Conservation (phyloP, 2,113 vertebrate genomes). For the Rhizomys pruinosus region DNA sequence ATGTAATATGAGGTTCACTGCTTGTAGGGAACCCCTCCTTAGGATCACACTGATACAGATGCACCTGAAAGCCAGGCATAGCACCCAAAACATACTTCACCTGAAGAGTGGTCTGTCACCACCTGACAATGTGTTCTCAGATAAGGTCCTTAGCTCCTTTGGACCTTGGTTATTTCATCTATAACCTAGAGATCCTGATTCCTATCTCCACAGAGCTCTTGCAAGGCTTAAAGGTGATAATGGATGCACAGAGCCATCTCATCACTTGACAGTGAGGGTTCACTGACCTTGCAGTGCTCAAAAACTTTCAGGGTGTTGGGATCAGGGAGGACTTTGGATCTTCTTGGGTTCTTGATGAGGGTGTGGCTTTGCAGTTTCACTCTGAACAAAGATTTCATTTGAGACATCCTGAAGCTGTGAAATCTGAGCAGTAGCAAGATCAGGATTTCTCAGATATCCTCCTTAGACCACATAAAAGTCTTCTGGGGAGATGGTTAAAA, state of each 20-base stretch:
- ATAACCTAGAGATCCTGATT: not conserved
- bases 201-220: not conserved
- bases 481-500: not conserved
- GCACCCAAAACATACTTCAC: not conserved
- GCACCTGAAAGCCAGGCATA: not conserved
- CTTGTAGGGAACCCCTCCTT: not conserved
- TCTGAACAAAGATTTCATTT: constrained; percentile 4
- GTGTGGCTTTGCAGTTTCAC: constrained; percentile 37
- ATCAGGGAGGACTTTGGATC: not conserved
- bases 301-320: not conserved
- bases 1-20: not conserved
- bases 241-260: not conserved
- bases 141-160: not conserved
- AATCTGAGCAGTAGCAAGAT: not conserved
- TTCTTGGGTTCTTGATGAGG: constrained; percentile 42
- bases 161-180: constrained; percentile 2
- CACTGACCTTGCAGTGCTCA: not conserved
- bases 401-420: constrained; percentile 29
- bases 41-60: not conserved
- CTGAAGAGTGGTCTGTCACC: not conserved
- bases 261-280: not conserved
- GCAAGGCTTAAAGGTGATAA: not conserved
- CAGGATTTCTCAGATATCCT: not conserved
- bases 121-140: not conserved
- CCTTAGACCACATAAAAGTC: constrained; percentile 13